phyloP scores from a whole-genome alignment of 2,113 vertebrate genomes.

The Pluvianellus socialis region DNA sequence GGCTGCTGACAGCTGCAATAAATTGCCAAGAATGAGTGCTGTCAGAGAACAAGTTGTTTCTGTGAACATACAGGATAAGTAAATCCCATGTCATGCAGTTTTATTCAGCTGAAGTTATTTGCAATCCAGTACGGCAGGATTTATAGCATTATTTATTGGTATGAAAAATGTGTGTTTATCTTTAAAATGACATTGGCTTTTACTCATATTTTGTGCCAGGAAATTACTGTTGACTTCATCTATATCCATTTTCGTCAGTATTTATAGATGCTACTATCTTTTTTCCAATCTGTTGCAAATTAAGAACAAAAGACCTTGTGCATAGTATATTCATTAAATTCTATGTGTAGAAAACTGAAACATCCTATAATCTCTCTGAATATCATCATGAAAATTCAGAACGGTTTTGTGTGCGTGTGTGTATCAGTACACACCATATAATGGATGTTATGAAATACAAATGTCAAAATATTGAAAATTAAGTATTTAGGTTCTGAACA shows the following conservation, averaged over 20 bases:
- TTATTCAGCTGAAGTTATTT: conserved; percentile 71
- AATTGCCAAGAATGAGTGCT: conserved; percentile 79
- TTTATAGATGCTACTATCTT: neutral
- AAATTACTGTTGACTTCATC: conserved; percentile 25
- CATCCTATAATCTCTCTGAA: neutral
- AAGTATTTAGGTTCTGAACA: neutral
- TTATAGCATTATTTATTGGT: conserved; percentile 72
- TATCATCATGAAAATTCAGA: neutral
- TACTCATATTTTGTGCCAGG: conserved; percentile 39
- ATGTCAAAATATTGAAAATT: neutral
- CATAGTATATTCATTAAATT: neutral
- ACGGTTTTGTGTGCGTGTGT: neutral
- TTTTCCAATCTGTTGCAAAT: neutral
- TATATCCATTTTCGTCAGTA: conserved; percentile 1
- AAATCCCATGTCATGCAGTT: conserved; percentile 72
- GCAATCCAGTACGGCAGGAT: conserved; percentile 56
- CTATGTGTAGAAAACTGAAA: neutral
- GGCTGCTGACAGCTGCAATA: conserved; percentile 79
- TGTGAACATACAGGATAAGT: conserved; percentile 71
- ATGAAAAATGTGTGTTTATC: conserved; percentile 68
- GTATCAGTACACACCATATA: neutral
- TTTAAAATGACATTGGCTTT: conserved; percentile 71
- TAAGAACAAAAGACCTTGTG: neutral
- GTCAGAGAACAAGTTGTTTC: conserved; percentile 76
- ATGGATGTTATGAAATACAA: neutral